Conservation (phyloP, 2,888 invertebrate species). For the Trichacis sp. region DNA sequence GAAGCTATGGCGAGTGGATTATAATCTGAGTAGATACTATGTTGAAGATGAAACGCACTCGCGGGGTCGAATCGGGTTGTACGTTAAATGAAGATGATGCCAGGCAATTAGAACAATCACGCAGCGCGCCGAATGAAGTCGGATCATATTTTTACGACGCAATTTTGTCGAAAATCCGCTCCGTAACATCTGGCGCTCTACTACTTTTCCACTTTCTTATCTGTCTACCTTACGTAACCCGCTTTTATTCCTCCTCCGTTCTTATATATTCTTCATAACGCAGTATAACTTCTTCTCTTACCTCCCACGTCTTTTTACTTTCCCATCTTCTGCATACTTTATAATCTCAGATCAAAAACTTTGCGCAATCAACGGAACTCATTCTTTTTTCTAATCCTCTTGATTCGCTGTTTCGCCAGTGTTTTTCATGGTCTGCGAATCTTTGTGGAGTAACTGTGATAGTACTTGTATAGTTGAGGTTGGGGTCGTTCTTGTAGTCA, state of each 20-base stretch:
- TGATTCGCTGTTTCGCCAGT: not conserved
- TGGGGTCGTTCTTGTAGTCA: no score
- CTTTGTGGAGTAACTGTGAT: no score
- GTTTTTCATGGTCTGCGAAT: not conserved
- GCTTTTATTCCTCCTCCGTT: slow-evolving; percentile 9
- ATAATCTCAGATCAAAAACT: slow-evolving; percentile 1
- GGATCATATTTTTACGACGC: slow-evolving; percentile 66
- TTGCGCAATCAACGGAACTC: not conserved
- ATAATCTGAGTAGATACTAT: slow-evolving; percentile 8
- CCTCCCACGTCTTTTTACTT: slow-evolving; percentile 29
- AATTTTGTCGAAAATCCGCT: slow-evolving; percentile 62
- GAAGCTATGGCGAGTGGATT: slow-evolving; percentile 13
- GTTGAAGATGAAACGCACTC: not conserved
- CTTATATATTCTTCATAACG: slow-evolving; percentile 23
- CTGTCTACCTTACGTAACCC: slow-evolving; percentile 11
- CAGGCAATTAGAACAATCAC: slow-evolving; percentile 30
- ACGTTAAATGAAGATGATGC: slow-evolving; percentile 11
- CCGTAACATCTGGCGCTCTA: slow-evolving; percentile 50
- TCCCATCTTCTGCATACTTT: slow-evolving; percentile 24
- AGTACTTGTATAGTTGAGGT: no score
- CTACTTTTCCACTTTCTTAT: slow-evolving; percentile 26
- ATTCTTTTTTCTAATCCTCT: not conserved
- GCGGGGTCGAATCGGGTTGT: not conserved
- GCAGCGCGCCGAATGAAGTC: slow-evolving; percentile 53
- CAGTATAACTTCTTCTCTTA: slow-evolving; percentile 11